Conservation (phyloP, 1,140 invertebrate species). For the Vanessa atalanta region DNA sequence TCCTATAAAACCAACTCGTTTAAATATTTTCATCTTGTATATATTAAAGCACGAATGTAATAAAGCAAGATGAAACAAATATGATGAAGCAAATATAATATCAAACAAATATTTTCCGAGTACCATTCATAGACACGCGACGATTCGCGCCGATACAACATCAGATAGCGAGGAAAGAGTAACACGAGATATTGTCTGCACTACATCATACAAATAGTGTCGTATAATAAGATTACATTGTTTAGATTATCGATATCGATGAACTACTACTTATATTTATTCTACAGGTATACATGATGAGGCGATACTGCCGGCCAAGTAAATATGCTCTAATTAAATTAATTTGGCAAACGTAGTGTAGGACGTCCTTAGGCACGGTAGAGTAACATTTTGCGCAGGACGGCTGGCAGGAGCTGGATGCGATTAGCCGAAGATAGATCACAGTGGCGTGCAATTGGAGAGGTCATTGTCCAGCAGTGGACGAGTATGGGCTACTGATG, state of each 20-base stretch:
- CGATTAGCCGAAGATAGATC: no score
- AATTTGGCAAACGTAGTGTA: no score
- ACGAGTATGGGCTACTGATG: no score
- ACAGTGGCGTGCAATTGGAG: no score
- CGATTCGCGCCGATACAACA: slow-evolving; percentile 45
- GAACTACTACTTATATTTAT: neutral
- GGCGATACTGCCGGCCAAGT: no score
- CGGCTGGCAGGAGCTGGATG: no score
- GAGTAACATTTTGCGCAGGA: no score
- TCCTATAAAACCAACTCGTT: neutral
- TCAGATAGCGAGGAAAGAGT: slow-evolving; percentile 42
- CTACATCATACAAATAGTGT: slow-evolving; percentile 54
- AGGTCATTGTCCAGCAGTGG: no score
- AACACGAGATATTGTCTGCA: slow-evolving; percentile 48
- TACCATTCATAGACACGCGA: slow-evolving; percentile 44
- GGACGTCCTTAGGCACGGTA: no score
- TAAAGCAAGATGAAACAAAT: slow-evolving; percentile 22
- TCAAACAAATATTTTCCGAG: slow-evolving; percentile 31
- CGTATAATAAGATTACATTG: neutral
- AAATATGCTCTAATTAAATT: no score
- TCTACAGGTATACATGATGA: no score
- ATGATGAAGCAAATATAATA: slow-evolving; percentile 26
- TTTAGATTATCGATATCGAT: slow-evolving; percentile 40
- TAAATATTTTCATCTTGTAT: neutral
- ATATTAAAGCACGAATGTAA: slow-evolving; percentile 16